Evolutionary conservation across 2,113 vertebrate genomes (phyloP), one percentile per base, ranked within the genome.

Genomic region (Pteruthius melanotis): DNA sequence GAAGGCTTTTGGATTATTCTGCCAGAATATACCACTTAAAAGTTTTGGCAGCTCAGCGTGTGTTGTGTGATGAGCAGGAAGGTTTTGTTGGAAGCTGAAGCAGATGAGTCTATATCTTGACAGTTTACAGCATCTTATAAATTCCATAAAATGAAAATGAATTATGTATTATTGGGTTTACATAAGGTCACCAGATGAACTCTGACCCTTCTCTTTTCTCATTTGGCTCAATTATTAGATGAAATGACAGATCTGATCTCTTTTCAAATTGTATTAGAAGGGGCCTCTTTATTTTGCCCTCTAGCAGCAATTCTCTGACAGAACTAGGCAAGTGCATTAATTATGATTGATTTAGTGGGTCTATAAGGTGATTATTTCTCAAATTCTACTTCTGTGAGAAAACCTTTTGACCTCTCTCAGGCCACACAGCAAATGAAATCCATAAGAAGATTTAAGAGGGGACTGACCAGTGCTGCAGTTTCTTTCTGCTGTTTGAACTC

Each of bases 311-410:
- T 97, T 97, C 87, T 97, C 98, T 98, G 98, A 98, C 98, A 98
- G 98, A 97, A 98, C 97, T 89, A 88, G 98, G 98, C 98, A 96
- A 98, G 98, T 97, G 98, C 98, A 99, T 99, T 99, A 99, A 99
- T 99, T 99, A 99, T 99, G 99, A 99, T 99, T 98, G 98, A 99
- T 99, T 99, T 98, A 98, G 98, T 98, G 97, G 97, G 97, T 98
- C 98, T 98, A 97, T 97, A 98, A 98, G 98, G 99, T 98, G 98
- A 99, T 99, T 98, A 98, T 98, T 99, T 99, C 98, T 98, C 98
- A 98, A 98, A 99, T 99, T 98, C 98, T 98, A 97, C 98, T 98
- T 98, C 98, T 97, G 95, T 98, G 98, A 93, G 79, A 94, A 98
- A 99, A 99, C 99, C 99, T 98, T 98, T 97, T 99, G 98, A 99